phyloP scores from a whole-genome alignment of 2,113 vertebrate species.

The Typhlomys cinereus region DNA sequence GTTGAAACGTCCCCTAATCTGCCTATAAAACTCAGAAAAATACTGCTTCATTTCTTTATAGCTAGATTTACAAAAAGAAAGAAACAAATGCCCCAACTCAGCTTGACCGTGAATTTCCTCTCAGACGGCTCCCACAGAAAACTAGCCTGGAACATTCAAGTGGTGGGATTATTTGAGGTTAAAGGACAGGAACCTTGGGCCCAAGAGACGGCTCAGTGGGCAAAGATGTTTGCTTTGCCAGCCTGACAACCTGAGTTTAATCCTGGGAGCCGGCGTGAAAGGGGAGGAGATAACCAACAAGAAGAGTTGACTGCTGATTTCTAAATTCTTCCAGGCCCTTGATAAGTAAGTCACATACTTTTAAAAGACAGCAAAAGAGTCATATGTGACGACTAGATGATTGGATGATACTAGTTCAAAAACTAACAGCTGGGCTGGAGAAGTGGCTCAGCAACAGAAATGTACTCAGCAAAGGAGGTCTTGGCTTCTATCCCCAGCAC shows the following conservation, averaged over 20 bases:
- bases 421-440: neutral
- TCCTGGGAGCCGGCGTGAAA: no score
- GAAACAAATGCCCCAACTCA: neutral
- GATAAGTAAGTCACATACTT: no score
- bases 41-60: constrained; percentile 2
- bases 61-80: neutral
- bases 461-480: neutral
- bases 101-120: neutral
- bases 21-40: neutral
- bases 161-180: neutral
- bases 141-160: neutral
- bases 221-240: no score
- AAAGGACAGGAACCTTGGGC: no score
- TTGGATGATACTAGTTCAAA: neutral
- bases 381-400: neutral
- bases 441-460: neutral
- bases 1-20: neutral
- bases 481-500: neutral
- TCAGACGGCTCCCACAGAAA: neutral
- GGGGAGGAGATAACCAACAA: no score
- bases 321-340: no score
- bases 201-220: no score
- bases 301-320: no score
- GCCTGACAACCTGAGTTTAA: no score
- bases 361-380: neutral